Percentiles rank a stretch among this genome's conserved stretches.
Conservation (phyloP, 2,888 invertebrate species). For the Miltochrista miniata region DNA sequence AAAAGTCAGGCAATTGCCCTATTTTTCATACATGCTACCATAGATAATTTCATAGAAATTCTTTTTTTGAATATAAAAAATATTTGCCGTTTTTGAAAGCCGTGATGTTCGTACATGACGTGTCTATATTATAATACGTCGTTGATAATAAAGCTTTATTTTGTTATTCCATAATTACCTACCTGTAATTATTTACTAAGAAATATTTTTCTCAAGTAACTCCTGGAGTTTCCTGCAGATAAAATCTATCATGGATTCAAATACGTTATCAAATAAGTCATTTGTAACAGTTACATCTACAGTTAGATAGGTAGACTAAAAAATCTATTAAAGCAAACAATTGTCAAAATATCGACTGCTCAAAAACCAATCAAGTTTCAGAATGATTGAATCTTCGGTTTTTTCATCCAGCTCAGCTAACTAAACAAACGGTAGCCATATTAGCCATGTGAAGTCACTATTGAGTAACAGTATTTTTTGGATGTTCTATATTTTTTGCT, state of each 20-base stretch:
- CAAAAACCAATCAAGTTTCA: slow-evolving; percentile 10
- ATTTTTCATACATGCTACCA: too few relatives aligned
- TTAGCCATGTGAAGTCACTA: slow-evolving; percentile 18
- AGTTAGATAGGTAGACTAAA: slow-evolving; percentile 6
- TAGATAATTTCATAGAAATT: too few relatives aligned
- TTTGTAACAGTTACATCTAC: slow-evolving; percentile 3
- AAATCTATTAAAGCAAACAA: slow-evolving; percentile 11
- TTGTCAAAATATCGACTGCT: slow-evolving; percentile 5
- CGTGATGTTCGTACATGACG: too few relatives aligned
- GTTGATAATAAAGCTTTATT: too few relatives aligned
- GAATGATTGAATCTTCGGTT: background rate
- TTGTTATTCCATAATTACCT: too few relatives aligned
- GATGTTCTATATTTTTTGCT: background rate
- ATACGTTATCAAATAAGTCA: background rate
- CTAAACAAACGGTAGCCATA: slow-evolving; percentile 25
- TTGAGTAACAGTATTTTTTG: slow-evolving; percentile 12
- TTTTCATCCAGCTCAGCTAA: slow-evolving; percentile 2
- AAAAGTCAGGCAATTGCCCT: too few relatives aligned
- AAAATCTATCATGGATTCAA: slow-evolving; percentile 2
- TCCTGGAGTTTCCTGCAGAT: slow-evolving; percentile 4
- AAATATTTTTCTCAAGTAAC: background rate
- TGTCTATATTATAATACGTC: too few relatives aligned
- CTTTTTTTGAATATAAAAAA: too few relatives aligned
- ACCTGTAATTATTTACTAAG: background rate
- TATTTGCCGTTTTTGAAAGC: too few relatives aligned